These are phyloP conservation scores for Agrochola circellaris DNA, from an alignment of 2,888 invertebrate species.

Conservation along the genomic window DNA sequence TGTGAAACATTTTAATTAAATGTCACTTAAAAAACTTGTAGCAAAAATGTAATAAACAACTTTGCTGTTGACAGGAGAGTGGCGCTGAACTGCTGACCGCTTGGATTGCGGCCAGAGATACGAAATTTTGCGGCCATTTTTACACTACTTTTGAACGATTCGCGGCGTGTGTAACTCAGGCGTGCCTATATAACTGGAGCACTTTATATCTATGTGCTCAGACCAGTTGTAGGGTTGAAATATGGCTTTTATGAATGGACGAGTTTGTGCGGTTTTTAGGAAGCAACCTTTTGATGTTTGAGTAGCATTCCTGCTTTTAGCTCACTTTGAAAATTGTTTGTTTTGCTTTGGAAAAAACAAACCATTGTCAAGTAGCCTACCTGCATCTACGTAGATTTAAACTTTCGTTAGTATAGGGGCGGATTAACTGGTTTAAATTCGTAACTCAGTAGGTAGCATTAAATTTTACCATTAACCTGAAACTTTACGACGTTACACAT, in stretches of 20 bases:
- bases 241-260: constrained; percentile 70
- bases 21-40: constrained; percentile 37
- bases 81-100: constrained; percentile 73
- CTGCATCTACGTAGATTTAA: constrained; percentile 17
- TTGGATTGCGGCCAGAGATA: constrained; percentile 76
- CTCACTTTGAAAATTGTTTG: constrained; percentile 55
- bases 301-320: constrained; percentile 55
- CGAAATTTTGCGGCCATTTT: constrained; percentile 73
- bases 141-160: constrained; percentile 74
- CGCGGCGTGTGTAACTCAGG: constrained; percentile 64
- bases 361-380: constrained; percentile 21
- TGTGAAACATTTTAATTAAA: constrained; percentile 57
- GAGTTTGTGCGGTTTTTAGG: constrained; percentile 66
- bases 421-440: constrained; percentile 39
- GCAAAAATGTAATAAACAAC: constrained; percentile 65
- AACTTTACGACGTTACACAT: constrained; percentile 57
- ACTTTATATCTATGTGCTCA: constrained; percentile 57
- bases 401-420: constrained; percentile 8
- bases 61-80: constrained; percentile 67
- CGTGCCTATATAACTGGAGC: constrained; percentile 58
- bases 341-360: constrained; percentile 24
- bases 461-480: constrained; percentile 52
- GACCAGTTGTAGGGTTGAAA: constrained; percentile 67
- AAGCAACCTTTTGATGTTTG: constrained; percentile 67
- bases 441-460: constrained; percentile 25